These are phyloP conservation scores for Caretta caretta DNA, from an alignment of 2,113 vertebrate species.

Conservation along the genomic window DNA sequence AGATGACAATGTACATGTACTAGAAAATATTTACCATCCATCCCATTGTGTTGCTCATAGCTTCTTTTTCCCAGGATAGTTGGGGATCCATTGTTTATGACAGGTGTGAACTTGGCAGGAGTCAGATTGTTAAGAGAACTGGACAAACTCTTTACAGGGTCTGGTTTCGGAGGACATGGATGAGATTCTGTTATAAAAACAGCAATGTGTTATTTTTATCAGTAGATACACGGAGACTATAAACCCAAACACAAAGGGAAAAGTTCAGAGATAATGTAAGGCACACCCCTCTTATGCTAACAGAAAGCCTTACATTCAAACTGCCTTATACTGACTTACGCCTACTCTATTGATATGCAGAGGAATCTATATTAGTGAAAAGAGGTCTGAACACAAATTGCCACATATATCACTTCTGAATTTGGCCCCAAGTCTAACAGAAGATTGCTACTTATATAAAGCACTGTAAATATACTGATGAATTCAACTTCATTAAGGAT, in stretches of 20 bases:
- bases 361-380: not conserved
- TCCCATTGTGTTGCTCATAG: constrained; percentile 97
- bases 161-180: constrained; percentile 89
- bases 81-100: constrained; percentile 97
- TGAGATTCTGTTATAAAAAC: constrained; percentile 87
- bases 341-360: not conserved
- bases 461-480: not conserved
- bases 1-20: not conserved
- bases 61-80: constrained; percentile 96
- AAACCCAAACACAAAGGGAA: not conserved
- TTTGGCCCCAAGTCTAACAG: not conserved
- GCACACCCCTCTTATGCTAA: not conserved
- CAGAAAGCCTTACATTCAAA: not conserved
- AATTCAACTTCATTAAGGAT: not conserved
- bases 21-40: constrained; percentile 87
- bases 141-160: constrained; percentile 84
- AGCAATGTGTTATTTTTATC: not conserved
- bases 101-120: constrained; percentile 90
- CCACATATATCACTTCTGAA: not conserved
- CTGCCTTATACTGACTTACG: not conserved
- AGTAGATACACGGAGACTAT: not conserved
- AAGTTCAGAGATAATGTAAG: not conserved
- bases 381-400: not conserved
- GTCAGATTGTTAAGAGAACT: constrained; percentile 89
- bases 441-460: not conserved